Base-by-base conservation (phyloP, 2,888 invertebrate genomes). In the Amphipoea oculea region DNA sequence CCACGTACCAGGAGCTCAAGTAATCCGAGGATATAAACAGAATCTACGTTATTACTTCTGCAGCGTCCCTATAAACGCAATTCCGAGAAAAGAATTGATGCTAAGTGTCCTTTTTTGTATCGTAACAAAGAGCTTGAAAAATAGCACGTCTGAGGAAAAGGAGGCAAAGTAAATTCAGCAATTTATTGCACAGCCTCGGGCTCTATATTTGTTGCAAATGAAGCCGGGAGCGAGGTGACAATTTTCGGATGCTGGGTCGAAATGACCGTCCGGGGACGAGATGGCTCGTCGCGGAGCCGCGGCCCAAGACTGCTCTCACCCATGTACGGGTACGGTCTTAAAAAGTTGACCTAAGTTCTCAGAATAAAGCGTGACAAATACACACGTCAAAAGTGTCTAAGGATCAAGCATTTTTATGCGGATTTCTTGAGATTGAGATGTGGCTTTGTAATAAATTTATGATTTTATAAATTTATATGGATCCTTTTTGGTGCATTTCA, bases 181-280 rank as follows among this genome's bases (percentile, higher is more conserved):
- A 96, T 96, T 96, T 96, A 96, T 96, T 94, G 95, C 94, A 90
- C 90, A 92, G 94, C 91, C 93, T 91, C 91, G 89, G 93, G 94
- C 90, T 94, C 94, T 95, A 95, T 95, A 95, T 96, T 96, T 96
- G 96, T 95, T 95, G 96, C 96, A 96, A 96, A 96, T 96, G 96
- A 96, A 96, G 96, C 95, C 94, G 93, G 92, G 91, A 91, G 93
- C 89, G 94, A 96, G 96, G 96, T 96, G 96, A 96, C 96, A 96
- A 96, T 96, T 95, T 95, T 95, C 94, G 94, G 94, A 92, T 93
- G 93, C 90, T 92, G 94, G 92, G 92, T 87, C 91, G 89, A 88
- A 96, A 96, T 95, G 95, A 94, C 94, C 94, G 94, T 87, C 94
- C 74, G 81, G 96, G 95, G 96, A 95, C 93, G 86, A 73, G 57